A percentile compares a stretch with the other conserved stretches of the same genome.
phyloP scores from a whole-genome alignment of 2,888 invertebrate species.

The Homarus gammarus region DNA sequence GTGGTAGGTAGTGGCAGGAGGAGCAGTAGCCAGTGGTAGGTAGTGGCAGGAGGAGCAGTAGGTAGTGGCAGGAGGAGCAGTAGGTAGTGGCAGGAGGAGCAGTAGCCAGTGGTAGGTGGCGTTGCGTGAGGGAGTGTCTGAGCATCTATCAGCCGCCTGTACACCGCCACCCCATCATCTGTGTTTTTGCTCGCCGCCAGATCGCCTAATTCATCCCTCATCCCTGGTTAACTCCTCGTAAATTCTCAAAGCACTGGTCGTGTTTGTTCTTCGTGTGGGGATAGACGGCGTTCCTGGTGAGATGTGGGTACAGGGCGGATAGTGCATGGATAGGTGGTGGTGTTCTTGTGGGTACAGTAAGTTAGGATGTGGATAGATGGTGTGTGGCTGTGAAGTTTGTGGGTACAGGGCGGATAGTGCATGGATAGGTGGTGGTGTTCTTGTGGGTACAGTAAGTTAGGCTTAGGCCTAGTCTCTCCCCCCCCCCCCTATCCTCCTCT shows the following conservation, averaged over 20 bases:
- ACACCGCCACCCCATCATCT: constrained; percentile 49
- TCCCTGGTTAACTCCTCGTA: constrained; percentile 46
- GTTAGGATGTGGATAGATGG: not conserved
- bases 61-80: no score
- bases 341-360: not conserved
- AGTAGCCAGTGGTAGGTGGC: not conserved
- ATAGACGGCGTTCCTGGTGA: not conserved
- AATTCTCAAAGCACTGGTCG: constrained; percentile 39
- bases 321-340: not conserved
- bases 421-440: not conserved
- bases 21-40: not conserved
- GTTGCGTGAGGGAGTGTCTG: not conserved
- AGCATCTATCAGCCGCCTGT: not conserved
- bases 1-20: no score
- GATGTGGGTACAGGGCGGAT: not conserved
- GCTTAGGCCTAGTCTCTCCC: no score
- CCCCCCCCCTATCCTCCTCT: no score
- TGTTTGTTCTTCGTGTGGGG: constrained; percentile 37
- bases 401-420: not conserved
- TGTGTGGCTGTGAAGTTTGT: no score
- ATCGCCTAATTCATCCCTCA: constrained; percentile 50
- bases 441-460: not conserved
- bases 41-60: not conserved
- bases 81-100: not conserved
- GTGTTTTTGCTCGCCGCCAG: constrained; percentile 39